Percentiles rank a stretch among this genome's conserved stretches.
These are phyloP conservation scores for Hirundo rustica DNA, from an alignment of 2,797 vertebrate genomes.

Conservation along the genomic window DNA sequence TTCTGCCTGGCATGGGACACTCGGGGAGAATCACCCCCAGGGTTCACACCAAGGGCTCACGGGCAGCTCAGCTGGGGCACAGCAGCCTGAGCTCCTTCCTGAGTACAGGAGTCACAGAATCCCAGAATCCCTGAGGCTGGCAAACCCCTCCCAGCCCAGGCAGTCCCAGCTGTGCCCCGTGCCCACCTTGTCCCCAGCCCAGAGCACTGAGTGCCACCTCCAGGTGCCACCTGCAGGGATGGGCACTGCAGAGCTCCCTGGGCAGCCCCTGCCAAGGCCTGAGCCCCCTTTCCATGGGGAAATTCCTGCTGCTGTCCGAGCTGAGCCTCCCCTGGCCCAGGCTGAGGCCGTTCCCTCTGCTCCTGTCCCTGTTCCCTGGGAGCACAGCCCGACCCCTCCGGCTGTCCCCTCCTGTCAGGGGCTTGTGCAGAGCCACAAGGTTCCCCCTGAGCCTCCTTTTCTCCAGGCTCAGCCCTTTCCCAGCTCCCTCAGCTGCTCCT, in stretches of 20 bases:
- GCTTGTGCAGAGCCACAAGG: background rate
- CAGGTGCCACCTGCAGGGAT: background rate
- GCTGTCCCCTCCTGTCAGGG: background rate
- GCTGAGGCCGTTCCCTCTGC: background rate
- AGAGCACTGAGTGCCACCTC: background rate
- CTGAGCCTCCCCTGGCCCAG: background rate
- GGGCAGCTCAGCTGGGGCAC: background rate
- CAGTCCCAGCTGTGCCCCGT: fast-evolving
- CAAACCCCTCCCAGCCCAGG: background rate
- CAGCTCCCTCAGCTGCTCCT: background rate
- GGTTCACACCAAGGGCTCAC: background rate
- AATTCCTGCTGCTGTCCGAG: background rate
- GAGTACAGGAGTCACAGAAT: background rate
- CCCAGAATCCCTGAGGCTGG: fast-evolving
- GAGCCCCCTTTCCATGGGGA: background rate
- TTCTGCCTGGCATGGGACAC: background rate
- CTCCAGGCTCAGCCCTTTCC: background rate
- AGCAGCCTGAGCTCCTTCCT: background rate
- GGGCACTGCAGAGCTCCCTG: background rate
- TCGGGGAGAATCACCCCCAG: fast-evolving
- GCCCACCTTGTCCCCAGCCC: background rate
- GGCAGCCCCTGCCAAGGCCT: background rate
- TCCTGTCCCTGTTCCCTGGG: background rate
- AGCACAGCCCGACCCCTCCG: background rate
- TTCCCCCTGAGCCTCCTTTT: background rate